Base-by-base conservation (phyloP, 2,888 invertebrate species). In the Colostygia pectinataria region DNA sequence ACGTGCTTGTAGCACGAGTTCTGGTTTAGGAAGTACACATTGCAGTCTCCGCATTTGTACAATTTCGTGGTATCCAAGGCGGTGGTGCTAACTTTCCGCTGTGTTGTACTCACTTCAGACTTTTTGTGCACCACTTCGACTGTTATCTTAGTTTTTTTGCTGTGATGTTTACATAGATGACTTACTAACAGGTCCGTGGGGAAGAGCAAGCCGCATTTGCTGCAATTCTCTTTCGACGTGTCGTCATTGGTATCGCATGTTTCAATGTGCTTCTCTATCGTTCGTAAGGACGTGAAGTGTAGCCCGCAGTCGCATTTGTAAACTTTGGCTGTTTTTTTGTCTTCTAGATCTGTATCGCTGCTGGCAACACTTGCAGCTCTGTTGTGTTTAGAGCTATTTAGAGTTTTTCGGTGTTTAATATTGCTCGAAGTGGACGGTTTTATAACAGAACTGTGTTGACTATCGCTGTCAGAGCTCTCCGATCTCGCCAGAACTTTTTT, bases 121-220 rank as follows among this genome's bases (percentile, higher is more conserved):
- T 10, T 14, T 12, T 41, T 39, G 12, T 37, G 44, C 7, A 54
- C 43, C 0, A n/a, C 9, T 38, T 61, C 45, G 1, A 64, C 28
- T 0, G 59, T 20, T 0, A 59, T 48, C 4, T 27, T 46, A 0
- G 55, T 59, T 2, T 65, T 46, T 1, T 61, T 57, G 1, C 65
- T 68, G 9, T 77, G 77, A 5, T 77, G 77, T 3, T 71, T 71
- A 1, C 71, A 64, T 0, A 77, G 38, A 33, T 78, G 78, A 0
- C 50, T 67, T 0, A 76, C 72, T 2, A 77, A 32, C 0, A 68
- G 55, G 0, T 70, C 61, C 0, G 75, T 68, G 0, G 76, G 71
- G 32, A 77, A 77, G 0, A 68, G 6, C 0, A 71, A 47, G 0
- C 66, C 53, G 10, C 78, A 78, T 43, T 73, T 69, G 34, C 74